Evolutionary conservation across 2,113 vertebrate genomes (phyloP).

Genomic region (Corythoichthys haematopterus): DNA sequence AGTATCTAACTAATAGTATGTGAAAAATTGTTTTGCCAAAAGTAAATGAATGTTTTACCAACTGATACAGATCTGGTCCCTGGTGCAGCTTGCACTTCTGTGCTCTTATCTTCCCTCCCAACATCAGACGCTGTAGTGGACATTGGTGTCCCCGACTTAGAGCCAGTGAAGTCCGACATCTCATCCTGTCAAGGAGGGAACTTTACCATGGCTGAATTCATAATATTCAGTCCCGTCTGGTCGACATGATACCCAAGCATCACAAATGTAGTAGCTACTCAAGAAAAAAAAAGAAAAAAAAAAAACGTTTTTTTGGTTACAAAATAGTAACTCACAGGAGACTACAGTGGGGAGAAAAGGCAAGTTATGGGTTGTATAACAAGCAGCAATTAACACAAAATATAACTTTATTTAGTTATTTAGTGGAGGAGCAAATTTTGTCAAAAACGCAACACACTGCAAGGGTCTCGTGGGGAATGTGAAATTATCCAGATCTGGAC

Average conservation of each 20-base stretch:
- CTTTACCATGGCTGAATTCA: background rate
- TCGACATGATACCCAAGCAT: background rate
- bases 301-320: too few relatives aligned
- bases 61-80: constrained; percentile 81
- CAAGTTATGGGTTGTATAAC: background rate
- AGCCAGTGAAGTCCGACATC: constrained; percentile 82
- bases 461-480: too few relatives aligned
- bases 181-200: constrained; percentile 80
- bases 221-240: background rate
- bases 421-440: background rate
- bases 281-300: background rate
- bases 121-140: constrained; percentile 76
- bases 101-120: constrained; percentile 75
- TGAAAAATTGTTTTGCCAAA: background rate
- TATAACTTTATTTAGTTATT: background rate
- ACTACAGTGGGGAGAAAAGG: background rate
- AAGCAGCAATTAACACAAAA: background rate
- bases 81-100: constrained; percentile 84
- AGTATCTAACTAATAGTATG: background rate
- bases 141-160: constrained; percentile 80
- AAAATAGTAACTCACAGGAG: background rate
- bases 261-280: background rate
- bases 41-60: constrained; percentile 66
- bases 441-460: background rate
- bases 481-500: too few relatives aligned